Base-by-base conservation (phyloP, 2,113 vertebrate genomes). In the Datnioides undecimradiatus region DNA sequence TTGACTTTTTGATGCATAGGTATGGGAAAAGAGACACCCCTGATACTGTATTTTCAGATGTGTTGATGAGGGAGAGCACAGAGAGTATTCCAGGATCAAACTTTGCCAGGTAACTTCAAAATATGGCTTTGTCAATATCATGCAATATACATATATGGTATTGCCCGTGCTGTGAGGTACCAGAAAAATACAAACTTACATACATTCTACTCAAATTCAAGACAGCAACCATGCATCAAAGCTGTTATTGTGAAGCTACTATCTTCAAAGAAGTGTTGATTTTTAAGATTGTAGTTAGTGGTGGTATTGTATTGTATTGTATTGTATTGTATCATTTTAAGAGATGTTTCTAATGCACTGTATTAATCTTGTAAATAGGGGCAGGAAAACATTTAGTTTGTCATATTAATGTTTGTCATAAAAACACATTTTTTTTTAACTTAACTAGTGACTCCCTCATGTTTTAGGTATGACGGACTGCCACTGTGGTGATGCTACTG, bases 1-100 rank as follows among this genome's bases (percentile, higher is more conserved):
- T 31, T 55, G 3, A 27, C 12, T 63, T 82, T 70, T 87, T 69
- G 36, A 54, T 77, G 43, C 31, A 21, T 69, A 99, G 97, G 88
- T 99, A 99, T 69, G 97, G 97, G 33, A 99, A 98, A 89, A 95
- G 97, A 91, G 97, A 97, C 55, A 95, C 87, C 66, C 95, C 96
- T n/a, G 97, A 98, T 76, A 93, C 95, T 45, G 76, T 97, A 88
- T 95, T 97, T 90, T 96, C 97, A 88, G 97, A 98, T 83, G 85
- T 97, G 76, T 91, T 98, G 87, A 85, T 96, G 95, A 96, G 92
- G 85, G 96, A 94, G 95, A 98, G 93, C 95, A 94, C 73, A 89
- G 94, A 91, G 95, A 96, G 71, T 94, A 94, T 95, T 92, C 96
- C 93, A 94, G 96, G 81, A 65, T 83, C 76, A 52, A 83, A 73